These are phyloP conservation scores for Entosphenus tridentatus DNA, from an alignment of 2,113 vertebrate species.

Conservation along the genomic window DNA sequence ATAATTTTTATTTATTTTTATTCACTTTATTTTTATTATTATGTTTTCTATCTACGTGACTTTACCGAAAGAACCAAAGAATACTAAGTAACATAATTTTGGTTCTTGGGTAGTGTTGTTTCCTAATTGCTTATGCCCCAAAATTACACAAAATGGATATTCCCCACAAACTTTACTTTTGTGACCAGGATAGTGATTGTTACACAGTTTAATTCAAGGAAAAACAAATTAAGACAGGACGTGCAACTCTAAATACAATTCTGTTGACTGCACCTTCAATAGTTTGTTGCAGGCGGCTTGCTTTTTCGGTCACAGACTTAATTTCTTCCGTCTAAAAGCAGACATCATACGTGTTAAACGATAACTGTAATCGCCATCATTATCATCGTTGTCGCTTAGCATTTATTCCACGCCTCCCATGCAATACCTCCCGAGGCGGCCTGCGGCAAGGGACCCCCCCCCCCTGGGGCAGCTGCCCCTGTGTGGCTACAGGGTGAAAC, in stretches of 20 bases:
- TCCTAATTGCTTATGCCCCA: too few species aligned
- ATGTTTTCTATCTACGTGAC: too few species aligned
- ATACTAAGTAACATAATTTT: too few species aligned
- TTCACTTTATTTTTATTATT: too few species aligned
- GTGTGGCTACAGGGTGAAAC: too few species aligned
- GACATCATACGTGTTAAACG: constrained; percentile 9
- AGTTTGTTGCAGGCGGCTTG: constrained; percentile 29
- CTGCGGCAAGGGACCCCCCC: not conserved
- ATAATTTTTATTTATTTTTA: too few species aligned
- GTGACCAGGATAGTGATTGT: not conserved
- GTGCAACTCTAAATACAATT: not conserved
- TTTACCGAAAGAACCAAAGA: too few species aligned
- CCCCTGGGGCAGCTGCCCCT: not conserved
- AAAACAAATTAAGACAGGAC: not conserved
- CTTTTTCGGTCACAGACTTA: constrained; percentile 31
- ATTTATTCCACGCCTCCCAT: not conserved
- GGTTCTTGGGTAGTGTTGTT: too few species aligned
- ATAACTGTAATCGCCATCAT: not conserved
- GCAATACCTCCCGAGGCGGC: not conserved
- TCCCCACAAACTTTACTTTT: too few species aligned
- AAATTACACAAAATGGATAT: too few species aligned
- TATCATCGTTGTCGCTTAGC: too few species aligned
- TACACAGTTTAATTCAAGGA: not conserved
- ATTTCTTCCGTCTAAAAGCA: constrained; percentile 48
- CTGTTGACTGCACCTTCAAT: constrained; percentile 56